These are phyloP conservation scores for Darevskia mixta DNA, from an alignment of 2,797 vertebrate genomes.

Conservation along the genomic window DNA sequence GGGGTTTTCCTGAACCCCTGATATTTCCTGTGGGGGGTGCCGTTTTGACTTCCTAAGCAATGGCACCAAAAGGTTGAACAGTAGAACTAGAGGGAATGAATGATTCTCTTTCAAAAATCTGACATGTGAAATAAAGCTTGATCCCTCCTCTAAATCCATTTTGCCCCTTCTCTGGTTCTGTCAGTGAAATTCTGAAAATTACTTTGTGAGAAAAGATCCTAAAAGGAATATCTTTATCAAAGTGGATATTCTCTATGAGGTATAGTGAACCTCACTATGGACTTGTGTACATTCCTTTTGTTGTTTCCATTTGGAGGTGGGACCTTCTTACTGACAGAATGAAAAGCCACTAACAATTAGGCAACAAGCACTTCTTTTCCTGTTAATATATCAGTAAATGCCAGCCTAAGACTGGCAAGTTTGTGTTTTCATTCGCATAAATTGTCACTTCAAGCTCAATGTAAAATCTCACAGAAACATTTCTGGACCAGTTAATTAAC, in stretches of 20 bases:
- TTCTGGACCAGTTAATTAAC: constrained; percentile 45
- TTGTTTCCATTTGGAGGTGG: background rate
- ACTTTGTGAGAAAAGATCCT: background rate
- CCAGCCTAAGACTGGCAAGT: constrained; percentile 26
- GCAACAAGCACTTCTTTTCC: background rate
- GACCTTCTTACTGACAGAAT: constrained; percentile 3
- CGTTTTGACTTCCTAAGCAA: too few species aligned
- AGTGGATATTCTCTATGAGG: background rate
- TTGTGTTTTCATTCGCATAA: constrained; percentile 21
- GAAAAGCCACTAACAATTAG: background rate
- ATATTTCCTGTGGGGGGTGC: too few species aligned
- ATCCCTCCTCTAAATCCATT: background rate
- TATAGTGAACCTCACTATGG: background rate
- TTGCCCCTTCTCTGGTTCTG: background rate
- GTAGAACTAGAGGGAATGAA: too few species aligned
- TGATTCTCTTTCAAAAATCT: background rate
- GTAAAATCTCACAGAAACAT: constrained; percentile 30
- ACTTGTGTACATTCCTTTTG: background rate
- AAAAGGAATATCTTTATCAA: background rate
- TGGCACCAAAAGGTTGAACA: too few species aligned
- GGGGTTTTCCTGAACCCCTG: too few species aligned
- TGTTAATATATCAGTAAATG: constrained; percentile 6
- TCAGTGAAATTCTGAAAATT: background rate
- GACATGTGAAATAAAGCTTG: background rate
- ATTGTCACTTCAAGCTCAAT: constrained; percentile 27